Conservation (phyloP, 1,140 invertebrate species). For the Cyclina sinensis region DNA sequence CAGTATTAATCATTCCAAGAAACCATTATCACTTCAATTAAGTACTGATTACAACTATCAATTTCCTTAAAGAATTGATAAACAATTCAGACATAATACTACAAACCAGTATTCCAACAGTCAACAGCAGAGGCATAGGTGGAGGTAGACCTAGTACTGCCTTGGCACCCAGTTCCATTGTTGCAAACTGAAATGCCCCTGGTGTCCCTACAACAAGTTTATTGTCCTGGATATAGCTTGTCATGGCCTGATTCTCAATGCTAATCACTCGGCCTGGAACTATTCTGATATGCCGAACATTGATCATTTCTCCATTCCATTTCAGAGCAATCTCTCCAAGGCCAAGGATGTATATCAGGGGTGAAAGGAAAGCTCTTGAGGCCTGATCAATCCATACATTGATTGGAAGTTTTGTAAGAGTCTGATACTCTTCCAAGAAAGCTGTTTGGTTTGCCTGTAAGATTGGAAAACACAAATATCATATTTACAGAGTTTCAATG, state of each 20-base stretch:
- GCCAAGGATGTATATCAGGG: constrained; percentile 79
- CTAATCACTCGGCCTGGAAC: constrained; percentile 76
- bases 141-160: constrained; percentile 75
- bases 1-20: too few relatives aligned
- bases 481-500: too few relatives aligned
- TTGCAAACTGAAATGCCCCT: constrained; percentile 77
- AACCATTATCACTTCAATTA: too few relatives aligned
- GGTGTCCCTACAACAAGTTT: constrained; percentile 67
- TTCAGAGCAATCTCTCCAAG: constrained; percentile 78
- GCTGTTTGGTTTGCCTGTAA: constrained; percentile 73
- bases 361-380: constrained; percentile 73
- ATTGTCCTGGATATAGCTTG: constrained; percentile 70
- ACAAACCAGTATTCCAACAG: constrained; percentile 80
- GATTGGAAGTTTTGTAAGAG: constrained; percentile 74
- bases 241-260: constrained; percentile 73
- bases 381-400: constrained; percentile 80
- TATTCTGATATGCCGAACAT: constrained; percentile 78
- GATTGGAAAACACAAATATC: constrained; percentile 46
- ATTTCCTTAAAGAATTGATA: too few relatives aligned
- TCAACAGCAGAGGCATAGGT: constrained; percentile 77
- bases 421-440: constrained; percentile 74
- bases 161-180: constrained; percentile 76
- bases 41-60: too few relatives aligned
- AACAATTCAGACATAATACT: neutral
- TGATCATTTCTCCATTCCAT: constrained; percentile 81